Conservation (phyloP, 2,888 invertebrate species). For the Sycophila texana region DNA sequence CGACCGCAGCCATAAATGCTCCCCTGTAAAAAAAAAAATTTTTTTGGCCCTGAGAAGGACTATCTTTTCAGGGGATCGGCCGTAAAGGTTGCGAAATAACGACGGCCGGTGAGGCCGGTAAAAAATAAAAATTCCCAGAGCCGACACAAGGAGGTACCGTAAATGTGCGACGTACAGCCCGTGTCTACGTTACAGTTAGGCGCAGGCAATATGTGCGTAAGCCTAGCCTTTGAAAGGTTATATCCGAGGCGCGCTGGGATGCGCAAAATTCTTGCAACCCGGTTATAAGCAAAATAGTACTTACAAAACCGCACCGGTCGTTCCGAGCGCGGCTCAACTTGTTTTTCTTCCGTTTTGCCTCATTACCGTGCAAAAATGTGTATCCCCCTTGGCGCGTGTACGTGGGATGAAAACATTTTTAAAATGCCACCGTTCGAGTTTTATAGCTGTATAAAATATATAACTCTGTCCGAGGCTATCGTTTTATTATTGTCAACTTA, state of each 20-base stretch:
- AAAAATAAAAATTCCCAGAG: constrained; percentile 68
- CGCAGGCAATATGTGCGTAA: constrained; percentile 33
- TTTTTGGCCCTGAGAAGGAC: neutral
- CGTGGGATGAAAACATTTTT: constrained; percentile 10
- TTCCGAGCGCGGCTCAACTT: neutral
- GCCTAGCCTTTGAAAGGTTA: neutral
- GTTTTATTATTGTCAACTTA: constrained; percentile 13
- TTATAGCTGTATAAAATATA: constrained; percentile 11
- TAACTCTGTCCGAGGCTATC: neutral
- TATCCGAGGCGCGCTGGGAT: neutral
- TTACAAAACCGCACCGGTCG: neutral
- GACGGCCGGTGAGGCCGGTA: constrained; percentile 62
- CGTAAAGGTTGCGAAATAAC: constrained; percentile 11
- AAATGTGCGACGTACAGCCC: constrained; percentile 53
- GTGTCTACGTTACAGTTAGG: constrained; percentile 64
- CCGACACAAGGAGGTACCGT: constrained; percentile 63
- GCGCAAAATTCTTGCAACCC: neutral
- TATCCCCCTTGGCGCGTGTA: neutral
- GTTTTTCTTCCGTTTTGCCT: constrained; percentile 17
- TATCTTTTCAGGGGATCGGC: neutral
- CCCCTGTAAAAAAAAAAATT: neutral
- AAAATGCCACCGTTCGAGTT: neutral
- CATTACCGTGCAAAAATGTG: constrained; percentile 10
- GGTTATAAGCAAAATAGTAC: constrained; percentile 1
- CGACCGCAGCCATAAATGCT: neutral